Conservation (phyloP, 2,888 invertebrate genomes). For the Meliscaeva auricollis region DNA sequence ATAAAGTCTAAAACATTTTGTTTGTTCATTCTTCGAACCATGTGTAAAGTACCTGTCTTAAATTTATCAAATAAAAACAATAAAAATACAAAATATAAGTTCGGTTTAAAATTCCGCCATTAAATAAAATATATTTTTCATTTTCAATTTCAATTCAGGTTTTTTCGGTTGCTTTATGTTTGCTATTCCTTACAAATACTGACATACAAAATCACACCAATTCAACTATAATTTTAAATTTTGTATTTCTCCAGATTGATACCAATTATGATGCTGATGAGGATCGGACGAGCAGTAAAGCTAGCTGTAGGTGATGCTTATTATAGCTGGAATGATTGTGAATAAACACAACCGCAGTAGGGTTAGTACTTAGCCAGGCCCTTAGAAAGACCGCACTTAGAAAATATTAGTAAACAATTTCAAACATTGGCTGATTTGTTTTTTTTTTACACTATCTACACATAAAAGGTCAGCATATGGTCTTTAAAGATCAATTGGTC, state of each 20-base stretch:
- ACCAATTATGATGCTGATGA: not conserved
- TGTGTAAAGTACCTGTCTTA: not conserved
- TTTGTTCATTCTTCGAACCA: not conserved
- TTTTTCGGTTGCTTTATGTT: not conserved
- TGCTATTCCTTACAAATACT: constrained; percentile 6
- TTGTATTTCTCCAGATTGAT: constrained; percentile 13
- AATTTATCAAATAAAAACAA: not conserved
- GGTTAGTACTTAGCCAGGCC: not conserved
- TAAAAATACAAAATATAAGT: not conserved
- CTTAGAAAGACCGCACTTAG: not conserved
- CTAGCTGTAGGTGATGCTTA: not conserved
- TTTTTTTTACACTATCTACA: too few relatives aligned
- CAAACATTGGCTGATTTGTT: too few relatives aligned
- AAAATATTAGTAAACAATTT: too few relatives aligned
- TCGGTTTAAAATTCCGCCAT: not conserved
- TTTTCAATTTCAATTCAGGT: not conserved
- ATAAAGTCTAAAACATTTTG: not conserved
- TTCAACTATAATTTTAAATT: not conserved
- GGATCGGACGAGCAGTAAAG: not conserved
- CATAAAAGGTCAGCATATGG: too few relatives aligned
- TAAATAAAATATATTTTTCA: not conserved
- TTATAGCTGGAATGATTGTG: not conserved
- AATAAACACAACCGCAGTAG: too few relatives aligned
- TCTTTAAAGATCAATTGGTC: not conserved
- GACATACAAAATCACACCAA: not conserved